Conservation (phyloP, 2,888 invertebrate species). For the Drosophila kokeensis region DNA sequence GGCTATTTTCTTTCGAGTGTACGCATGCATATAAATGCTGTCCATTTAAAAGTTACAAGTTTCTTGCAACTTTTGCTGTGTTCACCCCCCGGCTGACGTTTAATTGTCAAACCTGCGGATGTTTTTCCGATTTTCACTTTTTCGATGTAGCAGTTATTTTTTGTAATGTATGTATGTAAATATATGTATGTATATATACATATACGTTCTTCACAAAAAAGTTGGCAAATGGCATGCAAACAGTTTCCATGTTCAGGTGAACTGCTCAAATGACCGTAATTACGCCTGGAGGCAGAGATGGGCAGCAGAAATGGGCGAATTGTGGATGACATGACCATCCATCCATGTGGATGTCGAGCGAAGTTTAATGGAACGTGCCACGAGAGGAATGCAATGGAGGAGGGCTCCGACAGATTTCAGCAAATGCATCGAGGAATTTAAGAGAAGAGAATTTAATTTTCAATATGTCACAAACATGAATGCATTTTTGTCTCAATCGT, state of each 20-base stretch:
- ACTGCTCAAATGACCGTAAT: constrained; percentile 57
- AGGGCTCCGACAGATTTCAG: constrained; percentile 13
- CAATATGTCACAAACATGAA: neutral
- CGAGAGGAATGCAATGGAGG: constrained; percentile 21
- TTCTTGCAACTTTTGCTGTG: constrained; percentile 29
- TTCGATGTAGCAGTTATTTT: neutral
- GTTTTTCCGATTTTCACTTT: constrained; percentile 53
- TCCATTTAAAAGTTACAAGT: constrained; percentile 58
- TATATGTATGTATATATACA: neutral
- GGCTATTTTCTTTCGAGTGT: neutral
- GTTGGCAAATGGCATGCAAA: constrained; percentile 59
- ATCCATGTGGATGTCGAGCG: constrained; percentile 7
- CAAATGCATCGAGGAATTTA: constrained; percentile 25
- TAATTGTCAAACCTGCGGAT: constrained; percentile 66
- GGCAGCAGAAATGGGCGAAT: neutral
- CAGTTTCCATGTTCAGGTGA: constrained; percentile 48
- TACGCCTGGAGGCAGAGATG: constrained; percentile 36
- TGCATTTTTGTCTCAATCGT: neutral
- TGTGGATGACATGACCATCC: neutral
- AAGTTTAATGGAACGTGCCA: constrained; percentile 1
- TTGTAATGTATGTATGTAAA: neutral
- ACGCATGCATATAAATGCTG: constrained; percentile 48
- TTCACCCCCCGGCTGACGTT: constrained; percentile 41
- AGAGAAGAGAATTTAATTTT: constrained; percentile 31
- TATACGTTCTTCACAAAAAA: constrained; percentile 34